Evolutionary conservation across 2,797 vertebrate species (phyloP).

Genomic region (Lacerta agilis): DNA sequence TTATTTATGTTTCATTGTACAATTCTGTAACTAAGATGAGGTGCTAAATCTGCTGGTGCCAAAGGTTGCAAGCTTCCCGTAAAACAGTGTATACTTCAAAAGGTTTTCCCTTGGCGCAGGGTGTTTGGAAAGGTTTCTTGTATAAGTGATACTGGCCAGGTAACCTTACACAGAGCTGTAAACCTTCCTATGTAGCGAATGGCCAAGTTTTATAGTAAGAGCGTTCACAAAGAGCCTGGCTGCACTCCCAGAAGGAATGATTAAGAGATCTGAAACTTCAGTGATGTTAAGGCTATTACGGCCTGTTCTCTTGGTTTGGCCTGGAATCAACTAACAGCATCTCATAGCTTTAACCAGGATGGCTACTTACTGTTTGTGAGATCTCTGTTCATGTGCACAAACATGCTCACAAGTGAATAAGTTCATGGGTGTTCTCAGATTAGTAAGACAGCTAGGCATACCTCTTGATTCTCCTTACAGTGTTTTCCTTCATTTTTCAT

Average conservation of each 20-base stretch:
- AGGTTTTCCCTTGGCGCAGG: not conserved
- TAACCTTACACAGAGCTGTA: not conserved
- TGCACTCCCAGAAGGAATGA: not conserved
- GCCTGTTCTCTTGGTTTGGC: not conserved
- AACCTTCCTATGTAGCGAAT: not conserved
- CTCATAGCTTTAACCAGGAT: not conserved
- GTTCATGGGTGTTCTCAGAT: not conserved
- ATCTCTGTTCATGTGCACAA: not conserved
- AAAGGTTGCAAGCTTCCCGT: not conserved
- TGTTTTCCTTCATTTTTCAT: not conserved
- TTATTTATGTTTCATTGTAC: slow-evolving; percentile 6
- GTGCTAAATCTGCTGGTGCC: not conserved
- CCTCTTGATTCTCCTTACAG: not conserved
- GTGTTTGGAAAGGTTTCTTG: slow-evolving; percentile 4
- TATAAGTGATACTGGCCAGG: not conserved
- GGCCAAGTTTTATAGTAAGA: slow-evolving; percentile 2
- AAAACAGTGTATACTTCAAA: slow-evolving; percentile 2
- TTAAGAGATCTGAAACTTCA: not conserved
- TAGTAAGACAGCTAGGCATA: not conserved
- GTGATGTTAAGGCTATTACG: not conserved
- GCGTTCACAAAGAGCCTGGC: not conserved
- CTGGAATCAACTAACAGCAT: not conserved
- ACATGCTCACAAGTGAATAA: not conserved
- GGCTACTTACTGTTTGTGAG: not conserved
- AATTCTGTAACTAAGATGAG: slow-evolving; percentile 1